phyloP scores from a whole-genome alignment of 2,113 vertebrate species.

The Zosterops hypoxanthus region DNA sequence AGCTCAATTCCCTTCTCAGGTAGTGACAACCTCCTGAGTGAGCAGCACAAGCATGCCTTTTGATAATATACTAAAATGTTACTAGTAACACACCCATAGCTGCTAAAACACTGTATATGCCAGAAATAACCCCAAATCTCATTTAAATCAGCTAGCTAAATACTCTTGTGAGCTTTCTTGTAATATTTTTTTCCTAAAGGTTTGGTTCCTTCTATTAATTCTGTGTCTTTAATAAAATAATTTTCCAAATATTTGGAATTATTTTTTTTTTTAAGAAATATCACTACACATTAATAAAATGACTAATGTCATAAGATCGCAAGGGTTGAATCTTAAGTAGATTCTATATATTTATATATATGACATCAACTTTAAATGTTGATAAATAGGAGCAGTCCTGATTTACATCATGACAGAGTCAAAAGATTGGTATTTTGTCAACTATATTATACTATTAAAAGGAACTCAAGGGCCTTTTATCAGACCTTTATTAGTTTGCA shows the following conservation, averaged over 20 bases:
- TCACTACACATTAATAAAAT: neutral
- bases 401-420: neutral
- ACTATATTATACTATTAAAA: neutral
- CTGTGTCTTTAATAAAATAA: neutral
- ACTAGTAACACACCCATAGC: neutral
- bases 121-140: neutral
- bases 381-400: neutral
- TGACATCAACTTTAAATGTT: neutral
- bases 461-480: neutral
- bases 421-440: neutral
- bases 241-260: neutral
- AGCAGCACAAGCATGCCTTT: fast-evolving
- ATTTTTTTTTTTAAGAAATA: neutral
- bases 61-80: neutral
- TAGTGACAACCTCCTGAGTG: too few relatives aligned
- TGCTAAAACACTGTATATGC: neutral
- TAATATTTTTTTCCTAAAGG: neutral
- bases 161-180: neutral
- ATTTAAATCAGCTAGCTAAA: neutral
- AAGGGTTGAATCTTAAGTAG: neutral
- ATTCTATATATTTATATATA: neutral
- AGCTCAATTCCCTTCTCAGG: neutral
- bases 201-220: neutral
- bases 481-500: neutral
- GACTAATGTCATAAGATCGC: neutral